A percentile compares a stretch with the other conserved stretches of the same genome.
These are phyloP conservation scores for Girardinus metallicus DNA, from an alignment of 2,797 vertebrate genomes.

Conservation along the genomic window DNA sequence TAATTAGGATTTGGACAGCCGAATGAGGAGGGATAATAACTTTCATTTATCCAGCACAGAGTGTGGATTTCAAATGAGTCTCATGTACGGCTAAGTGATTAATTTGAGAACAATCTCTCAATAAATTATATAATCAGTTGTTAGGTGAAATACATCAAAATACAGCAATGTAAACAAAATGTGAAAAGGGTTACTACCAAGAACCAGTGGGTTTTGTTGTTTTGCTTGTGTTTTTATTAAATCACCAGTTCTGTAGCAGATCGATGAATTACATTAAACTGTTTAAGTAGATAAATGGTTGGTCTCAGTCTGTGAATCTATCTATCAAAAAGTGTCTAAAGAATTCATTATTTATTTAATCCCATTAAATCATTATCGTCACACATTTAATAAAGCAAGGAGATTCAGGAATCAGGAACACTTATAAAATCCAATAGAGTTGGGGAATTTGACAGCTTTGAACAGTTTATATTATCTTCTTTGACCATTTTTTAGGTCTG, in stretches of 20 bases:
- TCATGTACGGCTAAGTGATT: constrained; percentile 15
- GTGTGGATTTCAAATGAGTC: constrained; percentile 50
- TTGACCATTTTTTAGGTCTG: background rate
- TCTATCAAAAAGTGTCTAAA: background rate
- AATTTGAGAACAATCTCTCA: constrained; percentile 32
- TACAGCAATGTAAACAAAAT: background rate
- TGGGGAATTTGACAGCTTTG: background rate
- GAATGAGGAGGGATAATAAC: constrained; percentile 65
- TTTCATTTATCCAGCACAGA: constrained; percentile 68
- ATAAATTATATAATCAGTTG: constrained; percentile 7
- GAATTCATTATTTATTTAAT: background rate
- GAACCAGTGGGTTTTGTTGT: background rate
- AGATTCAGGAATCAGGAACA: background rate
- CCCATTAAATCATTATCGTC: background rate
- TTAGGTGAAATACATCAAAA: background rate
- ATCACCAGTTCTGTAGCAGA: background rate
- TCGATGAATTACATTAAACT: background rate
- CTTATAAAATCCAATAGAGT: background rate
- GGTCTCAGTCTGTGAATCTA: background rate
- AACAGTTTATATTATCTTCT: background rate
- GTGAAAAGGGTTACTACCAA: background rate
- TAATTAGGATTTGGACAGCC: constrained; percentile 81
- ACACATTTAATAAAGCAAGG: background rate
- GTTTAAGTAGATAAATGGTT: background rate
- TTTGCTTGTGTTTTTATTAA: background rate